These are phyloP conservation scores for Synergus japonicus DNA, from an alignment of 2,888 invertebrate species.

Conservation along the genomic window DNA sequence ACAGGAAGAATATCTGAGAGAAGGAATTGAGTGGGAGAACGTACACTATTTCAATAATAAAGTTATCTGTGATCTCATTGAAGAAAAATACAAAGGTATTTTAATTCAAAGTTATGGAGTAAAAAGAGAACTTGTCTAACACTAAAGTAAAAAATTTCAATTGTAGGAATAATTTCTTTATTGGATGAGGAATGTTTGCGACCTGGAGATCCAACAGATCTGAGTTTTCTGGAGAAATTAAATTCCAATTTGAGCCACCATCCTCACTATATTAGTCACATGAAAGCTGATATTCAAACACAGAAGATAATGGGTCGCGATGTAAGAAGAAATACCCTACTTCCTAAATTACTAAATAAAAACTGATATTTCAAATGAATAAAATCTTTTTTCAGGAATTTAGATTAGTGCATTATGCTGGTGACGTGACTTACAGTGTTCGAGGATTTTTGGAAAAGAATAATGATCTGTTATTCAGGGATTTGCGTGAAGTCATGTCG, in stretches of 20 bases:
- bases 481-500: slow-evolving; percentile 91
- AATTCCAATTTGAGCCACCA: slow-evolving; percentile 86
- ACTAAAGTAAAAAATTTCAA: not conserved
- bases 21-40: slow-evolving; percentile 95
- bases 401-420: slow-evolving; percentile 93
- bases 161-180: slow-evolving; percentile 87
- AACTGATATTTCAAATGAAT: not conserved
- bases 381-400: slow-evolving; percentile 84
- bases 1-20: slow-evolving; percentile 93
- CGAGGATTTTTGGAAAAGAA: slow-evolving; percentile 95
- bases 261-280: slow-evolving; percentile 90
- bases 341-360: not conserved
- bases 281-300: slow-evolving; percentile 86
- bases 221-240: slow-evolving; percentile 90
- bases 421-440: slow-evolving; percentile 94
- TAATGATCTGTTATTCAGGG: slow-evolving; percentile 93
- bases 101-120: not conserved
- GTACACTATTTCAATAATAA: slow-evolving; percentile 95
- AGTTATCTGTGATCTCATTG: slow-evolving; percentile 94
- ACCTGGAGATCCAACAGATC: slow-evolving; percentile 91
- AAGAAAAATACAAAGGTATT: slow-evolving; percentile 90
- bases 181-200: slow-evolving; percentile 95
- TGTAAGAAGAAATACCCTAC: slow-evolving; percentile 78
- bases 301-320: slow-evolving; percentile 92
- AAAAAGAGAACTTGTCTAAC: not conserved